Percentiles rank a stretch among this genome's conserved stretches.
Conservation (phyloP, 2,113 vertebrate species). For the Cephalopterus ornatus region DNA sequence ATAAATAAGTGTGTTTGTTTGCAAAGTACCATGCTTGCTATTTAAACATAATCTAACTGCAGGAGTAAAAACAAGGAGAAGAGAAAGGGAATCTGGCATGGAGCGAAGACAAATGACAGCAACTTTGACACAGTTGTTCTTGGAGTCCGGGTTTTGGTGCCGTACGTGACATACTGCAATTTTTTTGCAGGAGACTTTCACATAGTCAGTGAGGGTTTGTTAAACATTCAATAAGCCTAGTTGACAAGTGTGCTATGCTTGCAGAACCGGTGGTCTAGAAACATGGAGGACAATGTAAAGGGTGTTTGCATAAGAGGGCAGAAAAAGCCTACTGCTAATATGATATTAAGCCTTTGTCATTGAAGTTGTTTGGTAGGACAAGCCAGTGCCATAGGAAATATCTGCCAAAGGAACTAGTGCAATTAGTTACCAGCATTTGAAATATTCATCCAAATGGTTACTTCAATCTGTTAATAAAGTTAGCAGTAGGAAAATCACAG, state of each 20-base stretch:
- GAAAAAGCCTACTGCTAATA: neutral
- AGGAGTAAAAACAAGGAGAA: neutral
- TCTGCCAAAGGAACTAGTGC: neutral
- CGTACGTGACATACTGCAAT: neutral
- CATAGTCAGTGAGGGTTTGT: neutral
- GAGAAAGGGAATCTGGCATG: neutral
- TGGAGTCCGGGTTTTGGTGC: neutral
- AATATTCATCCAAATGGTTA: neutral
- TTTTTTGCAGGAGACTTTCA: neutral
- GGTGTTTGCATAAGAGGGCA: neutral
- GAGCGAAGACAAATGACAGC: neutral
- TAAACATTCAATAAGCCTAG: neutral
- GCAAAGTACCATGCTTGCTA: neutral
- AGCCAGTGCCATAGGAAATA: neutral
- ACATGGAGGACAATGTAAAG: neutral
- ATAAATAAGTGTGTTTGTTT: neutral
- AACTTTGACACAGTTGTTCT: neutral
- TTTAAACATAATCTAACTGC: neutral
- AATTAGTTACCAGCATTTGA: neutral
- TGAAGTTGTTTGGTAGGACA: neutral
- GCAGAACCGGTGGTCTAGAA: neutral
- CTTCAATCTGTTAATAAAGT: neutral
- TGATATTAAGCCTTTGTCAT: neutral
- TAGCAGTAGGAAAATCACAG: neutral
- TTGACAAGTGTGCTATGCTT: constrained; percentile 11